Evolutionary conservation across 2,797 vertebrate species (phyloP).

Genomic region (Trichosurus vulpecula): DNA sequence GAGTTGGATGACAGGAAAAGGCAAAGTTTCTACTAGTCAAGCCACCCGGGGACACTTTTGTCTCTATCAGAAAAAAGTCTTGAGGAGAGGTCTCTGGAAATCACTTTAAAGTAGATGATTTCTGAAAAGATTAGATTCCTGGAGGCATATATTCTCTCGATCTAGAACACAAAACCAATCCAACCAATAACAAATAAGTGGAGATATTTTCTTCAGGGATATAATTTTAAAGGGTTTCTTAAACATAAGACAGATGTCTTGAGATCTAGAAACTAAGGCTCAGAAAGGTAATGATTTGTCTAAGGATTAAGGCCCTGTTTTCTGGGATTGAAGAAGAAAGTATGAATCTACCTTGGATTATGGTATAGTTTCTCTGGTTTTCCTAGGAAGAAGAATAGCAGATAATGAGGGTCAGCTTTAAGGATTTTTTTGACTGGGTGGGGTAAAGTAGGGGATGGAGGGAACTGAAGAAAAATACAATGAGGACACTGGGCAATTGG

Average conservation of each 20-base stretch:
- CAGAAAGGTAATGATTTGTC: neutral
- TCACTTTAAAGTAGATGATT: neutral
- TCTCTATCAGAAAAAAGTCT: neutral
- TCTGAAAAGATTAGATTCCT: neutral
- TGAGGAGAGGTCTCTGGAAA: neutral
- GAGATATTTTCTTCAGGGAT: neutral
- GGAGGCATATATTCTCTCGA: neutral
- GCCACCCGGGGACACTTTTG: neutral
- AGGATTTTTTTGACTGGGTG: neutral
- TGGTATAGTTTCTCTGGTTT: neutral
- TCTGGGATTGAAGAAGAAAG: neutral
- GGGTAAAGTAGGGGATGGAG: neutral
- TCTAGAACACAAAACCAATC: neutral
- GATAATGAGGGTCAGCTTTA: neutral
- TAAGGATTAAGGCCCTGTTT: neutral
- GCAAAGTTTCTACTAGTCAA: neutral
- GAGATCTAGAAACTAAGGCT: neutral
- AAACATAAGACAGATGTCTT: neutral
- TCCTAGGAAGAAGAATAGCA: neutral
- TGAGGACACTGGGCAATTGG: neutral
- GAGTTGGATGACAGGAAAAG: neutral
- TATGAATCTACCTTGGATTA: neutral
- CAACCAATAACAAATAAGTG: neutral
- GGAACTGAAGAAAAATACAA: neutral
- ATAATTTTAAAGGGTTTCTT: neutral